Base-by-base conservation (phyloP, 2,797 vertebrate species). In the Channa striata region DNA sequence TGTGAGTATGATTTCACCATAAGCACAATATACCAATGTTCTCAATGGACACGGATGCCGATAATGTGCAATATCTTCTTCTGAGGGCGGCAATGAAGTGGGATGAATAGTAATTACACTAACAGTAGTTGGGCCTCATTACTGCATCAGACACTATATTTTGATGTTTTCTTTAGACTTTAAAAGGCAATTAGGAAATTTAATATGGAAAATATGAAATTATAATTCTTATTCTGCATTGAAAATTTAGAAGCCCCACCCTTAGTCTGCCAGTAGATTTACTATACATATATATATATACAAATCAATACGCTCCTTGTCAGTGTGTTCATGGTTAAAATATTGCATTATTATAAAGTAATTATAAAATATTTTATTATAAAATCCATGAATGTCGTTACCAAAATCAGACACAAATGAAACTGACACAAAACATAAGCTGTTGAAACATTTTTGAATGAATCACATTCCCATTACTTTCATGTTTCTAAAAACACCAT, bases 291-390 rank as follows among this genome's bases (percentile, higher is more conserved):
- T 42, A 14, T 12, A 48, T 8, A 23, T 42, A 13, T 46, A 40
- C 11, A 1, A n/a, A 46, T 59, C 2, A 8, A 20, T 30, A 20
- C 8, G 1, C 21, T 61, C 10, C 3, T 14, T 46, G 47, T 40
- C 43, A 48, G 37, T 20, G 0, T 70, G 50, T 47, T 54, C n/a
- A 8, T 39, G 7, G 14, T 43, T 6, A 17, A 50, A 49, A 34
- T 8, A 54, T 13, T 5, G 10, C 12, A 40, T 19, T 68, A 1
- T 17, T 39, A 68, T 57, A 44, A 47, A 20, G 12, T 1, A 9
- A 30, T 70, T 72, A 52, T 21, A 78, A 75, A 78, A 85, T 11
- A 23, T 91, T 90, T 86, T 81, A 76, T 90, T 58, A 63, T 70
- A 89, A 81, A 77, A 85, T 42, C 43, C 70, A 46, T 61, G 52